A percentile compares a stretch with the other conserved stretches of the same genome.
Evolutionary conservation across 2,113 vertebrate genomes (phyloP).

Genomic region (Myotis davidii): DNA sequence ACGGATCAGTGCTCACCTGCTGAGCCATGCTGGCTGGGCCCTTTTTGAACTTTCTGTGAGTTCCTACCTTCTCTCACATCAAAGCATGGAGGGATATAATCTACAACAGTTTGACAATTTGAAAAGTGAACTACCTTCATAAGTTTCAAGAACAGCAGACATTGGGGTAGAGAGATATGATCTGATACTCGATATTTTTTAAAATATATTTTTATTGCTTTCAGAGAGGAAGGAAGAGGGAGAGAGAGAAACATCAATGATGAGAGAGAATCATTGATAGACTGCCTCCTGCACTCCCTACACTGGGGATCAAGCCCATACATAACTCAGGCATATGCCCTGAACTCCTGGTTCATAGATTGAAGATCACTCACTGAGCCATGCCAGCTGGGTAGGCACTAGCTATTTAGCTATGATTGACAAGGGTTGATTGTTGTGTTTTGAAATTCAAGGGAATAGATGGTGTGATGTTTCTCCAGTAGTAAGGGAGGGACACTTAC

Average conservation of each 20-base stretch:
- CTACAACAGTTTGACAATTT: not conserved
- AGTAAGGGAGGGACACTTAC: not conserved
- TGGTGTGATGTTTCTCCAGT: not conserved
- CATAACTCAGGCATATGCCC: too few species aligned
- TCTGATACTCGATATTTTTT: not conserved
- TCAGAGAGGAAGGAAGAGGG: too few species aligned
- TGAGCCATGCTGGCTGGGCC: too few species aligned
- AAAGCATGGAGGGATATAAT: not conserved
- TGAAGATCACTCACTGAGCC: too few species aligned
- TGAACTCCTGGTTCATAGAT: too few species aligned
- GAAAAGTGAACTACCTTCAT: not conserved
- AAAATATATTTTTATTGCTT: too few species aligned
- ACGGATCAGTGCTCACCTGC: too few species aligned
- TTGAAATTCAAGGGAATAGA: slow-evolving; percentile 29
- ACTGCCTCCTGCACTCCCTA: too few species aligned
- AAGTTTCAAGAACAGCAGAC: slow-evolving; percentile 29
- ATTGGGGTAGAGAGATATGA: not conserved
- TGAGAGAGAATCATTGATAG: too few species aligned
- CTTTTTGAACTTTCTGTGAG: not conserved
- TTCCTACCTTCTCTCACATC: not conserved
- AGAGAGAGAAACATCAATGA: too few species aligned
- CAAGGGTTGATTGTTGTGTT: slow-evolving; percentile 36
- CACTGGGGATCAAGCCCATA: too few species aligned
- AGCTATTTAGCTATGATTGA: not conserved
- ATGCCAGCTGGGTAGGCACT: not conserved